Evolutionary conservation across 2,888 invertebrate species (phyloP), one percentile per base, ranked within the genome.

Genomic region (Ormyrus labotus): DNA sequence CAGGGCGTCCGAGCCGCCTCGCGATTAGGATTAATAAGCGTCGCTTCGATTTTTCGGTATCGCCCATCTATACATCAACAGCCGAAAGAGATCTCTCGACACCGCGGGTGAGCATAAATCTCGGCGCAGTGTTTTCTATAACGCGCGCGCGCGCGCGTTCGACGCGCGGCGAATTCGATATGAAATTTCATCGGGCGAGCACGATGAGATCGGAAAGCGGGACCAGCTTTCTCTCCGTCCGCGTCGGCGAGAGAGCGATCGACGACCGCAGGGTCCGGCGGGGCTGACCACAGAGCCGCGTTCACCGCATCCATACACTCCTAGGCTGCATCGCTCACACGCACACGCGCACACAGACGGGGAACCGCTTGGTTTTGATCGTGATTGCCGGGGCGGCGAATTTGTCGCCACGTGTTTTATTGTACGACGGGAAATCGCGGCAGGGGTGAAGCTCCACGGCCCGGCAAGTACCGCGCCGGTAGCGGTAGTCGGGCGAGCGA

Each of bases 391-490:
- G 19, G 85, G 86, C 88, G 87, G 83, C 86, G 87, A 89, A 90
- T 90, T 89, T 89, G 90, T 89, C 87, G 88, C 87, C 89, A 85
- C 87, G 88, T 88, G 87, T 89, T 89, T 89, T 89, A 88, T 89
- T 87, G 87, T 86, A 57, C 73, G 70, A 55, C 51, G 58, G 72
- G 69, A 76, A 81, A 19, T 57, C 48, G 19, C n/a, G 61, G 45
- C 69, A 55, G 6, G 9, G 9, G 19, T 34, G 34, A 34, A 34
- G 34, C 34, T 34, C 34, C 34, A 34, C 34, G 34, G 34, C 34
- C 34, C 13, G n/a, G 8, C 4, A 6, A 6, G 47, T n/a, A 50
- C 34, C 34, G 58, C 6, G 6, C 10, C 6, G 50, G 70, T 11
- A 45, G 53, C 57, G 11, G 34, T 34, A 69, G 47, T 6, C n/a